phyloP scores from a whole-genome alignment of 1,140 invertebrate species.

The Conopomorpha cramerella region DNA sequence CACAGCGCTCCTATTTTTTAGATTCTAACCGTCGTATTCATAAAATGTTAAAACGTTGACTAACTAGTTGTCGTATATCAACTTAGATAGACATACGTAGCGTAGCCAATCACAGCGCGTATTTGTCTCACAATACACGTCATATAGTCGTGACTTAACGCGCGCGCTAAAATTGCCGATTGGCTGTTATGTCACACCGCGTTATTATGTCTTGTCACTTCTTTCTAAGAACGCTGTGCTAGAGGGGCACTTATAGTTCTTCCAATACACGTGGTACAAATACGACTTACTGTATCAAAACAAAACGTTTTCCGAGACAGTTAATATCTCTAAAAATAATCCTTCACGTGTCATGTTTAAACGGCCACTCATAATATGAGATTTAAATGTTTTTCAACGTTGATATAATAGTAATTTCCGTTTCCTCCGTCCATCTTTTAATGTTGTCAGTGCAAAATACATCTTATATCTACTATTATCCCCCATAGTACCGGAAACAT shows the following conservation, averaged over 20 bases:
- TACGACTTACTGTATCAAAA: background rate
- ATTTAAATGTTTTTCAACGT: constrained; percentile 6
- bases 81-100: too few species aligned
- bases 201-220: background rate
- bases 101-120: too few species aligned
- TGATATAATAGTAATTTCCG: constrained; percentile 48
- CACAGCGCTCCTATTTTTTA: too few species aligned
- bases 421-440: constrained; percentile 26
- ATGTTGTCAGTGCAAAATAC: constrained; percentile 46
- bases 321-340: background rate
- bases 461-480: constrained; percentile 45
- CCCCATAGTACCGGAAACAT: constrained; percentile 54
- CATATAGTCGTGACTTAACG: too few species aligned
- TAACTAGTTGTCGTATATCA: too few species aligned
- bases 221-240: background rate
- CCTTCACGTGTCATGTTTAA: too few species aligned
- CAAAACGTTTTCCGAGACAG: background rate
- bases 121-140: too few species aligned
- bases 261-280: background rate
- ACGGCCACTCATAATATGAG: too few species aligned
- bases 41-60: too few species aligned
- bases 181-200: too few species aligned
- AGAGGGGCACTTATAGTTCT: background rate
- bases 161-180: too few species aligned
- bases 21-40: too few species aligned